Base-by-base conservation (phyloP, 2,113 vertebrate genomes). In the Chamaetylas fuelleborni region DNA sequence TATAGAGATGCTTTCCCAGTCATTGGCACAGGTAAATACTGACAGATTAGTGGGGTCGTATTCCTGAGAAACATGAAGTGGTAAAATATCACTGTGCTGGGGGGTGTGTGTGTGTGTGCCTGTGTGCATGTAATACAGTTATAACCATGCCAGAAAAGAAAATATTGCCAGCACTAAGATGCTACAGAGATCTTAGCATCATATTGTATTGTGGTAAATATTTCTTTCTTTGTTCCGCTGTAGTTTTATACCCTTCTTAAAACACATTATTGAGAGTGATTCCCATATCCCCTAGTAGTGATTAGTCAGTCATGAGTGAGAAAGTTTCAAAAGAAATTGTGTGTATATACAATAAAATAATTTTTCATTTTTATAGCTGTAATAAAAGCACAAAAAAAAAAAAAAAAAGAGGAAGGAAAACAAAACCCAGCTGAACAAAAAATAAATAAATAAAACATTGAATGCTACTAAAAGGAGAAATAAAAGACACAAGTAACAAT, bases 271-370 rank as follows among this genome's bases (percentile, higher is more conserved):
- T 91, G 74, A 95, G 72, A 93, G n/a, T 36, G 74, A 36, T 95
- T 95, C 87, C 74, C 50, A 29, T 88, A 94, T 95, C 70, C 70
- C 93, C 54, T 34, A 91, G 89, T 62, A 91, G 93, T 77, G 84
- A 95, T 95, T 96, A 96, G 93, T 91, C 78, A 93, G 89, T 85
- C 87, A 84, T n/a, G 66, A 96, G 70, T 77, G 62, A 92, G 74
- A 87, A 95, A 89, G 64, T 90, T 95, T 94, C 70, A 85, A 87
- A 91, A 89, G 81, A 95, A 92, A 95, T 86, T 91, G 61, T 85
- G 73, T 95, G 87, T 45, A 65, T 60, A 77, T 45, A 61, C 26
- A 89, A 76, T 76, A 96, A 90, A 89, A 86, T 85, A 72, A 33
- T 91, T 94, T 93, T 89, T 93, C 86, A 79, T 79, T 93, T 96